Evolutionary conservation across 2,113 vertebrate species (phyloP).

Genomic region (Poeciliopsis occidentalis): DNA sequence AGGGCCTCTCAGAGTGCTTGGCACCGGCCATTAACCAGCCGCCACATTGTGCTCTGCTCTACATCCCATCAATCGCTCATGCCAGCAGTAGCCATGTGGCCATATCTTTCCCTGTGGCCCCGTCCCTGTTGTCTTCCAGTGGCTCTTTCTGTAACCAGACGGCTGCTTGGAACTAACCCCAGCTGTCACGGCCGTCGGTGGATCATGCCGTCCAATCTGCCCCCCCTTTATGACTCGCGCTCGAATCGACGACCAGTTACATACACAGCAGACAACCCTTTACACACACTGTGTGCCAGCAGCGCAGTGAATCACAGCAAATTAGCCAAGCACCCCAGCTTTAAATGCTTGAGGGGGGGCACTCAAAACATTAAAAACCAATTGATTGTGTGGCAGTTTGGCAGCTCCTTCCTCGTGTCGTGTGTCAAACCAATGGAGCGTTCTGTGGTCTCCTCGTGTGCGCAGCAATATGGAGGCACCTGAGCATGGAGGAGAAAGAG

Average conservation of each 20-base stretch:
- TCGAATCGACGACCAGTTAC: slow-evolving; percentile 43
- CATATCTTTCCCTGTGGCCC: slow-evolving; percentile 49
- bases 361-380: slow-evolving; percentile 69
- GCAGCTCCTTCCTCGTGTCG: slow-evolving; percentile 37
- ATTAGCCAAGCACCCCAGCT: slow-evolving; percentile 65
- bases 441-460: slow-evolving; percentile 42
- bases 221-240: slow-evolving; percentile 56
- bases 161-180: slow-evolving; percentile 67
- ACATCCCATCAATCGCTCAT: slow-evolving; percentile 37
- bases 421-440: slow-evolving; percentile 62
- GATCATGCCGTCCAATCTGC: slow-evolving; percentile 68
- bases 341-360: slow-evolving; percentile 53
- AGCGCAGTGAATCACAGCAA: slow-evolving; percentile 67
- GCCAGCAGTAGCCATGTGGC: slow-evolving; percentile 68
- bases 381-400: slow-evolving; percentile 73
- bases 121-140: slow-evolving; percentile 55
- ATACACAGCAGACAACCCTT: slow-evolving; percentile 44
- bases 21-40: slow-evolving; percentile 32
- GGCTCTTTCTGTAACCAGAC: slow-evolving; percentile 56
- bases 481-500: slow-evolving; percentile 33
- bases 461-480: slow-evolving; percentile 65
- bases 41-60: slow-evolving; percentile 36
- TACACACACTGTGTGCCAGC: slow-evolving; percentile 43
- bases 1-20: slow-evolving; percentile 46
- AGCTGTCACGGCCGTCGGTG: slow-evolving; percentile 61